A percentile compares a stretch with the other conserved stretches of the same genome.
phyloP scores from a whole-genome alignment of 2,113 vertebrate species.

The Entelurus aequoreus region DNA sequence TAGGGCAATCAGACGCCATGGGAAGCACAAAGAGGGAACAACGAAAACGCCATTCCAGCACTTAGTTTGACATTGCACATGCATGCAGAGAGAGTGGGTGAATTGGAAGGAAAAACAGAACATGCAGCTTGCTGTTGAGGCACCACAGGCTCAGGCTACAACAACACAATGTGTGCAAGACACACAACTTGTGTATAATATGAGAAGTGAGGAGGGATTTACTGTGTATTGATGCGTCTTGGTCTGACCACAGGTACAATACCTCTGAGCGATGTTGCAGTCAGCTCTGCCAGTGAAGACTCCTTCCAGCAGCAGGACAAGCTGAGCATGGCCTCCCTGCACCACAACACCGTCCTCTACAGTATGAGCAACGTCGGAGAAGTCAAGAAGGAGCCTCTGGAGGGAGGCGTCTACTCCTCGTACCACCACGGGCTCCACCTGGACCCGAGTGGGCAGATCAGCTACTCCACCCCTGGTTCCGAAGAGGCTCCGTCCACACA shows the following conservation, averaged over 20 bases:
- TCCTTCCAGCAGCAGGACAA: conserved; percentile 68
- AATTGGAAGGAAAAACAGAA: conserved; percentile 37
- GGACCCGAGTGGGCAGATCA: conserved; percentile 81
- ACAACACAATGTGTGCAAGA: conserved; percentile 46
- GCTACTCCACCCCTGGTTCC: conserved; percentile 74
- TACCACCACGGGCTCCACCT: conserved; percentile 87
- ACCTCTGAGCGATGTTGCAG: conserved; percentile 80
- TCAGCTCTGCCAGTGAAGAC: conserved; percentile 67
- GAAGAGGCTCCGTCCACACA: conserved; percentile 64
- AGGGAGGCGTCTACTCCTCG: conserved; percentile 74
- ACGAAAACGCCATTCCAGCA: conserved; percentile 34
- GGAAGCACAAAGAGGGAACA: conserved; percentile 43
- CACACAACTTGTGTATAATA: conserved; percentile 35
- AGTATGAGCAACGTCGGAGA: conserved; percentile 81
- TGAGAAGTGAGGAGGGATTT: conserved; percentile 15
- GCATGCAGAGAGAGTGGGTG: conserved; percentile 35
- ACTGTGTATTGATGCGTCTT: conserved; percentile 29
- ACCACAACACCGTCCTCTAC: conserved; percentile 87
- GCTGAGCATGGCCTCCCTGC: conserved; percentile 72
- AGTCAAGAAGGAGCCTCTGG: conserved; percentile 90
- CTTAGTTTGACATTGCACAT: conserved; percentile 49
- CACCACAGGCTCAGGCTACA: conserved; percentile 14
- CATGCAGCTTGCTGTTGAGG: conserved; percentile 30
- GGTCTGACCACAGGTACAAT: conserved; percentile 74
- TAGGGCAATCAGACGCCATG: conserved; percentile 53